Percentiles rank a stretch among this genome's conserved stretches.
These are phyloP conservation scores for Acrocyrtus sp. DNA, from an alignment of 2,888 invertebrate genomes.

Conservation along the genomic window DNA sequence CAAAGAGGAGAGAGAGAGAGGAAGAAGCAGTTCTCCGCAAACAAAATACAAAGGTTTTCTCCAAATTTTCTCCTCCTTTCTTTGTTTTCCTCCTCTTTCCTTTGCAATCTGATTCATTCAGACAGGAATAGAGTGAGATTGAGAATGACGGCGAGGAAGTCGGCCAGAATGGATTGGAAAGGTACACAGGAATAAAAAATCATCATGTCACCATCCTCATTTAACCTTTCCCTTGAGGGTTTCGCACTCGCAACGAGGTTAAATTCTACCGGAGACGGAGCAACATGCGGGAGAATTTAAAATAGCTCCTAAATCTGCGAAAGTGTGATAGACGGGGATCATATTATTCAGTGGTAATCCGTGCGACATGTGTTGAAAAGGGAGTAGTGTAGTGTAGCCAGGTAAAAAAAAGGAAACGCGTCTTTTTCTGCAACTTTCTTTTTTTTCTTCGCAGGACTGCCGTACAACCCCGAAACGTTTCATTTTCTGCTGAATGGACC, in stretches of 20 bases:
- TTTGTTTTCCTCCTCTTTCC: constrained; percentile 14
- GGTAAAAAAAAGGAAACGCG: no score
- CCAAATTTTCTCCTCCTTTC: not conserved
- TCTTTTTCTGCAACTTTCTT: no score
- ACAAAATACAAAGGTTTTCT: not conserved
- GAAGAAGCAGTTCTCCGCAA: constrained; percentile 3
- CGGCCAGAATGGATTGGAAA: no score
- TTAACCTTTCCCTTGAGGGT: constrained; percentile 43
- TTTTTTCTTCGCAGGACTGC: no score
- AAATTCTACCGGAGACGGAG: no score
- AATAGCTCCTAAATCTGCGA: not conserved
- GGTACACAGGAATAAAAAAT: constrained; percentile 31
- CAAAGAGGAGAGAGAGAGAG: constrained; percentile 13
- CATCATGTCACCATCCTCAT: constrained; percentile 44
- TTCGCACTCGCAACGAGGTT: not conserved
- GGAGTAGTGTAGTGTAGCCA: not conserved
- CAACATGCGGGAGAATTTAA: not conserved
- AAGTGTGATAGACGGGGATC: not conserved
- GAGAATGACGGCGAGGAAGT: not conserved
- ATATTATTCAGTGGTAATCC: not conserved
- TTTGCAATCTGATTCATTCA: constrained; percentile 37
- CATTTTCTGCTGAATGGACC: not conserved
- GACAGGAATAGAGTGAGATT: not conserved
- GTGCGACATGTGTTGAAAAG: not conserved
- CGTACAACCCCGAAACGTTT: no score